phyloP scores from a whole-genome alignment of 2,113 vertebrate species.

The Sylvia atricapilla region DNA sequence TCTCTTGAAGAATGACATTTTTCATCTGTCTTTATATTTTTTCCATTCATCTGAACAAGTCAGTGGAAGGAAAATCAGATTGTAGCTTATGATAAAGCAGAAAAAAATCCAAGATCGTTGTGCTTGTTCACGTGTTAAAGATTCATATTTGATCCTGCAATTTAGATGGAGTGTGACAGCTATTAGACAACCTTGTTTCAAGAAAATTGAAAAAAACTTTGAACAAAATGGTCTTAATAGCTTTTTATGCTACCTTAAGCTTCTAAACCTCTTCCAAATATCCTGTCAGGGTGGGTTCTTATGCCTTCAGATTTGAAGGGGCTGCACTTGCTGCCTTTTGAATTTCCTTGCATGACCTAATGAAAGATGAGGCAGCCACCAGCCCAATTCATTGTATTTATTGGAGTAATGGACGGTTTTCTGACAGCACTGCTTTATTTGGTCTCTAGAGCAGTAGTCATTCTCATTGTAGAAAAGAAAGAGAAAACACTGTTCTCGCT shows the following conservation, averaged over 20 bases:
- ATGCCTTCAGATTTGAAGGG: background rate
- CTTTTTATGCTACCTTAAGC: background rate
- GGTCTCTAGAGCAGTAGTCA: background rate
- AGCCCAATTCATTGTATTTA: background rate
- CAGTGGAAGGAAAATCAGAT: background rate
- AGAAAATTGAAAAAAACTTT: background rate
- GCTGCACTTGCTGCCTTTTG: background rate
- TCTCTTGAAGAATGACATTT: background rate
- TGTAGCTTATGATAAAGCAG: background rate
- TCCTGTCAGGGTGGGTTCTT: background rate
- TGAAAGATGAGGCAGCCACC: background rate
- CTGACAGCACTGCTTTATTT: background rate
- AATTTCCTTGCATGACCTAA: background rate
- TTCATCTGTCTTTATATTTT: background rate
- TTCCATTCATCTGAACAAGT: background rate
- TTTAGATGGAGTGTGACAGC: background rate
- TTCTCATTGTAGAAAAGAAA: background rate
- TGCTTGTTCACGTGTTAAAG: background rate
- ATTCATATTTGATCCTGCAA: background rate
- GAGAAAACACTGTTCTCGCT: background rate
- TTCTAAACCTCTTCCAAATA: background rate
- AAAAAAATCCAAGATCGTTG: background rate
- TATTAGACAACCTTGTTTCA: background rate
- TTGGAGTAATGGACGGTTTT: background rate
- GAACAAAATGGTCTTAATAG: background rate